Conservation (phyloP, 2,888 invertebrate genomes). For the Blastobasis adustella region DNA sequence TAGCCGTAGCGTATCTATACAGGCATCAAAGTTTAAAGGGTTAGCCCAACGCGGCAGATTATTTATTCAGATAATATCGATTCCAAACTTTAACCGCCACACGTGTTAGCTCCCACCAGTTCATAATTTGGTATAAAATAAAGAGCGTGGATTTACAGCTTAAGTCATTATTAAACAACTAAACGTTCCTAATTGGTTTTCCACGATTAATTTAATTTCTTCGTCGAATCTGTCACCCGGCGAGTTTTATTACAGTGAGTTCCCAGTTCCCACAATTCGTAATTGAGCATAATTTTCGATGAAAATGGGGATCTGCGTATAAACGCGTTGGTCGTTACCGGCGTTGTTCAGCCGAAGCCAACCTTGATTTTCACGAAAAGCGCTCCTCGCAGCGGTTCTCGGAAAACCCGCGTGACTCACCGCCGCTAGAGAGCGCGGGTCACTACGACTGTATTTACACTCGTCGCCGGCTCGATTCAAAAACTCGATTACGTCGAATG, state of each 20-base stretch:
- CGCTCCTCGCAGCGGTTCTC: conserved; percentile 54
- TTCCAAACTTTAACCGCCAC: conserved; percentile 12
- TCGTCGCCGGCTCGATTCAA: conserved; percentile 65
- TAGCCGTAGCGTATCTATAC: too few relatives aligned
- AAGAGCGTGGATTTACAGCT: too few relatives aligned
- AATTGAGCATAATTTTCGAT: conserved; percentile 14
- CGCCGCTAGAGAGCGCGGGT: conserved; percentile 60
- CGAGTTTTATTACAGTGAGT: too few relatives aligned
- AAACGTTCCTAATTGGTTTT: too few relatives aligned
- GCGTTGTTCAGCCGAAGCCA: conserved; percentile 31
- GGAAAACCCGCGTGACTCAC: conserved; percentile 73
- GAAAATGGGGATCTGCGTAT: conserved; percentile 28
- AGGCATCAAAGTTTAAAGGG: conserved; percentile 28
- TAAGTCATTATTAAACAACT: too few relatives aligned
- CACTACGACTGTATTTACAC: conserved; percentile 68
- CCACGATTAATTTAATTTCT: too few relatives aligned
- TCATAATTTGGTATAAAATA: too few relatives aligned
- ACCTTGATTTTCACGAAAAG: conserved; percentile 70
- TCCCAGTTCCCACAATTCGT: too few relatives aligned
- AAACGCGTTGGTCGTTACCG: conserved; percentile 31
- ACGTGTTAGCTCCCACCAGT: too few relatives aligned
- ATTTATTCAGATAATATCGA: conserved; percentile 14
- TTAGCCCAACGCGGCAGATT: conserved; percentile 19
- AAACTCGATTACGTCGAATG: conserved; percentile 69
- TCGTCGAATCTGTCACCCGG: too few relatives aligned